Percentiles rank a stretch among this genome's conserved stretches.
These are phyloP conservation scores for Agrochola lota DNA, from an alignment of 2,888 invertebrate species.

Conservation along the genomic window DNA sequence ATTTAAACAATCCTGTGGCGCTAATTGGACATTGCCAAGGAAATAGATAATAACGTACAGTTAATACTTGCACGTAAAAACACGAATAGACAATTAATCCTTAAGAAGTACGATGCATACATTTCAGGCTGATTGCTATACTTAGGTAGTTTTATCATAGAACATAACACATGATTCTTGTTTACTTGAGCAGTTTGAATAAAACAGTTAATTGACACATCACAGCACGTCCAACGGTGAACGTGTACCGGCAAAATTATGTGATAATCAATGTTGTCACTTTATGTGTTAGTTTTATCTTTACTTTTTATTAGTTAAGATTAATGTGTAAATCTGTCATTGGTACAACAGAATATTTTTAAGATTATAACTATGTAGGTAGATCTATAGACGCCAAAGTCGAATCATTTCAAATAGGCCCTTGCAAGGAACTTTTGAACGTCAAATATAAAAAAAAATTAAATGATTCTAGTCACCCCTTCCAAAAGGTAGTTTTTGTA, in stretches of 20 bases:
- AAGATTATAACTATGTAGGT: not conserved
- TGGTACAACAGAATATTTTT: not conserved
- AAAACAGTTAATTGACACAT: not conserved
- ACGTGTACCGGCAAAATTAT: not conserved
- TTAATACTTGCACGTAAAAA: not conserved
- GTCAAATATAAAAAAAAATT: too few species aligned
- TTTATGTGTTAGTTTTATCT: not conserved
- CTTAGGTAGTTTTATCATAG: not conserved
- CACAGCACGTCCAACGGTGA: not conserved
- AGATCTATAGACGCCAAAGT: not conserved
- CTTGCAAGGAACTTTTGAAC: too few species aligned
- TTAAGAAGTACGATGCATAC: not conserved
- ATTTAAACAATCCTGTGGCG: not conserved
- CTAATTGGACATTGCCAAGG: not conserved
- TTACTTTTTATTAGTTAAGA: not conserved
- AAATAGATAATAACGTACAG: not conserved
- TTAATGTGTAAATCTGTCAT: not conserved
- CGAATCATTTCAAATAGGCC: too few species aligned
- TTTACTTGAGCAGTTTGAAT: conserved; percentile 12
- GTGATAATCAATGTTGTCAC: not conserved
- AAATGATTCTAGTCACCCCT: too few species aligned
- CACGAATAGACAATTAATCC: conserved; percentile 18
- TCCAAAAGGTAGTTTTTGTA: too few species aligned
- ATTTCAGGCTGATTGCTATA: not conserved
- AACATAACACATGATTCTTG: not conserved